phyloP scores from a whole-genome alignment of 2,888 invertebrate genomes.

The Limnephilus marmoratus region DNA sequence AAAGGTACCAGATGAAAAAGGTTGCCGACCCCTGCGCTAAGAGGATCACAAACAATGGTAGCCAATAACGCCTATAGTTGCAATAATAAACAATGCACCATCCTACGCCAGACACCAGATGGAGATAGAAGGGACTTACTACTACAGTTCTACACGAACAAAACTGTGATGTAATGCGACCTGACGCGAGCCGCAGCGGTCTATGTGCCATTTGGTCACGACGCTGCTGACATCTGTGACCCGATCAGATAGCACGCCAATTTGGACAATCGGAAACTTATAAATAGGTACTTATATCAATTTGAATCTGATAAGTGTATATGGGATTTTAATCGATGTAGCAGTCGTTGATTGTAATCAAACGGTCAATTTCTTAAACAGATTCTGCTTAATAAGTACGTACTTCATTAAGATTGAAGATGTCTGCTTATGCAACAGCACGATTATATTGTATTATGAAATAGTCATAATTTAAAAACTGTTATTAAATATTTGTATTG shows the following conservation, averaged over 20 bases:
- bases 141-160: background rate
- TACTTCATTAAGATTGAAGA: background rate
- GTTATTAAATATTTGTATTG: background rate
- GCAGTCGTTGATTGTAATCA: background rate
- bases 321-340: background rate
- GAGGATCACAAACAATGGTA: background rate
- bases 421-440: background rate
- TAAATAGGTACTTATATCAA: background rate
- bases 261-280: background rate
- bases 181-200: background rate
- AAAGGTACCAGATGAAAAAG: background rate
- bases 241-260: conserved; percentile 44
- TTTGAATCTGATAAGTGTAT: background rate
- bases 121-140: background rate
- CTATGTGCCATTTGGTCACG: conserved; percentile 44
- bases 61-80: background rate
- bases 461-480: background rate
- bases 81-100: background rate
- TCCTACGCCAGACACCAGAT: background rate
- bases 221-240: conserved; percentile 45
- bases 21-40: background rate
- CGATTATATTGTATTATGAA: background rate
- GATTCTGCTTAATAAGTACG: background rate
- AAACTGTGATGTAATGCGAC: background rate
- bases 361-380: background rate